Conservation (phyloP, 2,797 vertebrate genomes). For the Argya squamiceps region DNA sequence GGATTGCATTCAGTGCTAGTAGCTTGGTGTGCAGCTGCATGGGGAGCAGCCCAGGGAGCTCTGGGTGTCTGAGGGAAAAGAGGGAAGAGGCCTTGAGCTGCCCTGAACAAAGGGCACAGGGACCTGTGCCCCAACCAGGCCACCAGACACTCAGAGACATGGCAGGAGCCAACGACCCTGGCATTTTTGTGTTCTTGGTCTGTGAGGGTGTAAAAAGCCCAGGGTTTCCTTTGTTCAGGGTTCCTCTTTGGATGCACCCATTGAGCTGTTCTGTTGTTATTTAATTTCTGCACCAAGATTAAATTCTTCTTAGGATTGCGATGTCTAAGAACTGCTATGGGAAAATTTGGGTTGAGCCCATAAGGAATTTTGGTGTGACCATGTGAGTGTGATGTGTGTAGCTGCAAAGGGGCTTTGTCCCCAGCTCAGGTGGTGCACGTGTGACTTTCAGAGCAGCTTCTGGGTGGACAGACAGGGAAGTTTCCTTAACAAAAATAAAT, state of each 20-base stretch:
- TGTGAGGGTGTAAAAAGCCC: not conserved
- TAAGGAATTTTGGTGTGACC: not conserved
- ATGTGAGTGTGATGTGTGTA: too few species aligned
- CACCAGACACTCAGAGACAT: not conserved
- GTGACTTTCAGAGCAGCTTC: not conserved
- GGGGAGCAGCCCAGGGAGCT: not conserved
- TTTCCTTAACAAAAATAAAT: not conserved
- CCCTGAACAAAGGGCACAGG: not conserved
- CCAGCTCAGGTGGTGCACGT: not conserved
- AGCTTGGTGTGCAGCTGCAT: not conserved
- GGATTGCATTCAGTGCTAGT: fast-evolving
- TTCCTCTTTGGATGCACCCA: not conserved
- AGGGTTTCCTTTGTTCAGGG: not conserved
- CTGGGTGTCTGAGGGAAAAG: fast-evolving
- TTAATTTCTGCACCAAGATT: not conserved
- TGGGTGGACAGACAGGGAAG: not conserved
- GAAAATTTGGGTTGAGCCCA: not conserved
- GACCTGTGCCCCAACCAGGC: not conserved
- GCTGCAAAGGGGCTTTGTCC: not conserved
- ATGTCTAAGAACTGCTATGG: not conserved
- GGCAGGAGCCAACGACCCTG: not conserved
- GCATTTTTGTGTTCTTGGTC: not conserved
- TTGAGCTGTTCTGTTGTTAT: not conserved
- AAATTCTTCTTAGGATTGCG: not conserved
- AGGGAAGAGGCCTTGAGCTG: not conserved